phyloP scores from a whole-genome alignment of 2,888 invertebrate genomes.

The Cerastis rubricosa region DNA sequence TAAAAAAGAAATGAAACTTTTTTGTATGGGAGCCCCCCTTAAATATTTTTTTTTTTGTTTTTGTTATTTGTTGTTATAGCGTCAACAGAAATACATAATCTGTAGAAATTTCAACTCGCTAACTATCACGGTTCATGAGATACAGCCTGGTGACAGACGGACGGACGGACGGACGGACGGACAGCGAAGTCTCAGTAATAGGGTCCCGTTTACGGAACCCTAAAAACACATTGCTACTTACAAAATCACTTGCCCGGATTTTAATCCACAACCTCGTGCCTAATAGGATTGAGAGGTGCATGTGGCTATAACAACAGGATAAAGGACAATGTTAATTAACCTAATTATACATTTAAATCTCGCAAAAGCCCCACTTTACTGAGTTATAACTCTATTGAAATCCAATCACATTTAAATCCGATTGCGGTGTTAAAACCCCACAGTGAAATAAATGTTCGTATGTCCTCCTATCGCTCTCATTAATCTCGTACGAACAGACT shows the following conservation, averaged over 20 bases:
- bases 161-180: too few relatives aligned
- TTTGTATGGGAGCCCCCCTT: too few relatives aligned
- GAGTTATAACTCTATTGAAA: conserved; percentile 14
- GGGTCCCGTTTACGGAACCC: too few relatives aligned
- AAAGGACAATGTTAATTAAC: background rate
- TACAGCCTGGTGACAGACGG: too few relatives aligned
- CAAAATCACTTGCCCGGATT: background rate
- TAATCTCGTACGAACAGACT: conserved; percentile 63
- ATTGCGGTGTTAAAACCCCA: conserved; percentile 34
- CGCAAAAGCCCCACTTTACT: background rate
- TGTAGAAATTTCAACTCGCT: too few relatives aligned
- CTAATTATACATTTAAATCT: background rate
- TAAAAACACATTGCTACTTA: too few relatives aligned
- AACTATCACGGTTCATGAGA: too few relatives aligned
- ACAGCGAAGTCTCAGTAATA: too few relatives aligned
- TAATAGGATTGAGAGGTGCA: background rate
- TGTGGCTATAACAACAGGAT: background rate
- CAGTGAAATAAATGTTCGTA: conserved; percentile 26
- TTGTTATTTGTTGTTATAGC: too few relatives aligned
- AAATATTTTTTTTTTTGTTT: too few relatives aligned
- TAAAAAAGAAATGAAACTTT: too few relatives aligned
- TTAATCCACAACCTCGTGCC: background rate
- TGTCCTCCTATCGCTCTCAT: conserved; percentile 57
- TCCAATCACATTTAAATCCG: conserved; percentile 42
- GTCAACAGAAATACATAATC: too few relatives aligned